Evolutionary conservation across 64 coral and sea anemone genomes (phyloP).

Genomic region (Trachythela sp.): DNA sequence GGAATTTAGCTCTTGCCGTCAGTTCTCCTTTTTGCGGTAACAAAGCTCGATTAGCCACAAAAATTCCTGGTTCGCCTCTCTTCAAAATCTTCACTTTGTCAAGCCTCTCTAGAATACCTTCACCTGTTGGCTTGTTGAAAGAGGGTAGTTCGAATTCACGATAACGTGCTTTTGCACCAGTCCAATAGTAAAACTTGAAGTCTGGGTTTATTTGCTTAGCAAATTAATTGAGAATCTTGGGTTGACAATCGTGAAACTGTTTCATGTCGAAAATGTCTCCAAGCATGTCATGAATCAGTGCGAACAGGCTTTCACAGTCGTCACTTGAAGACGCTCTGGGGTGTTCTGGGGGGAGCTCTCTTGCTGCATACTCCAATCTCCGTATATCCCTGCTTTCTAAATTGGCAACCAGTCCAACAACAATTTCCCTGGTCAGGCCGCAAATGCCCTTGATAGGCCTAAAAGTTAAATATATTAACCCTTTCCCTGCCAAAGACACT

Average conservation of each 20-base stretch:
- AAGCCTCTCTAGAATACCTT: conserved; percentile 48
- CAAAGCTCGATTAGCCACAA: no score
- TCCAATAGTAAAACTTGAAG: no score
- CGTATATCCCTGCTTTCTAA: conserved; percentile 29
- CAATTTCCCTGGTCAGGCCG: no score
- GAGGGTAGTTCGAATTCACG: conserved; percentile 38
- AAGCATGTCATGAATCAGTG: conserved; percentile 50
- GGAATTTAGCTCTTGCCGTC: no score
- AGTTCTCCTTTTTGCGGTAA: no score
- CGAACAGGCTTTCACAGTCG: conserved; percentile 52
- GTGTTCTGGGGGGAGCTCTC: conserved; percentile 37
- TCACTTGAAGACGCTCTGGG: no score
- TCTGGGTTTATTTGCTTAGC: no score
- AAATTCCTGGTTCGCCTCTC: conserved; percentile 58
- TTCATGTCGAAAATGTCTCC: conserved; percentile 43
- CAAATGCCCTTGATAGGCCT: no score
- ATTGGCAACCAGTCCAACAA: conserved; percentile 57
- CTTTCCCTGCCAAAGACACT: no score
- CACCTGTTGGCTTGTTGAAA: conserved; percentile 49
- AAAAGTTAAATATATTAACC: no score
- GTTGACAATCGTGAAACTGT: conserved; percentile 27
- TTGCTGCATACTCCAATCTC: conserved; percentile 20
- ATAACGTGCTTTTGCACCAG: conserved; percentile 46
- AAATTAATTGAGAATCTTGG: conserved; percentile 36
- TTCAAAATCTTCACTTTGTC: conserved; percentile 32